These are phyloP conservation scores for Spodoptera littoralis DNA, from an alignment of 2,888 invertebrate species.

Conservation along the genomic window DNA sequence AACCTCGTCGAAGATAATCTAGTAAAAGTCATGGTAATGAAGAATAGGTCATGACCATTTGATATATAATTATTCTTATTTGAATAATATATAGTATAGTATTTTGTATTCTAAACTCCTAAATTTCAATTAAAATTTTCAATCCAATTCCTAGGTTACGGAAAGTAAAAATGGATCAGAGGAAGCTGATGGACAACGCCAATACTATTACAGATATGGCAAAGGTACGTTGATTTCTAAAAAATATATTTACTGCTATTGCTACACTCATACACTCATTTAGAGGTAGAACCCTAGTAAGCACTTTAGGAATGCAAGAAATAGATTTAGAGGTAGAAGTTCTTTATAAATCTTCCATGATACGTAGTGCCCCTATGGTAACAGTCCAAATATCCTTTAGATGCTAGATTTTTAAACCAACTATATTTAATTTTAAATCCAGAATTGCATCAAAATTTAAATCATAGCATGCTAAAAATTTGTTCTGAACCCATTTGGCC, in stretches of 20 bases:
- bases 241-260: constrained; percentile 60
- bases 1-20: no score
- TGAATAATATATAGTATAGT: no score
- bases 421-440: neutral
- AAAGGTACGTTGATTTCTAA: constrained; percentile 92
- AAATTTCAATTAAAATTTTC: constrained; percentile 1
- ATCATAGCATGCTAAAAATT: constrained; percentile 49
- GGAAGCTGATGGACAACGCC: constrained; percentile 99
- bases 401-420: constrained; percentile 10
- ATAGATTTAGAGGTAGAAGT: constrained; percentile 32
- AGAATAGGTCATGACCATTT: no score
- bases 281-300: constrained; percentile 69
- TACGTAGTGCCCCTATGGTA: neutral
- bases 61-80: no score
- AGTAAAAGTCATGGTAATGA: no score
- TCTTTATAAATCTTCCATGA: constrained; percentile 11
- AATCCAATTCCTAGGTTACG: constrained; percentile 92
- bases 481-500: constrained; percentile 54
- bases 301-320: constrained; percentile 64
- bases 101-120: no score
- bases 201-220: constrained; percentile 99
- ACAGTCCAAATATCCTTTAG: neutral
- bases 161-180: constrained; percentile 99
- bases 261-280: constrained; percentile 85
- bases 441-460: constrained; percentile 14